A percentile compares a stretch with the other conserved stretches of the same genome.
These are phyloP conservation scores for Xiphorhynchus erythropygius DNA, from an alignment of 2,797 vertebrate species.

Conservation along the genomic window DNA sequence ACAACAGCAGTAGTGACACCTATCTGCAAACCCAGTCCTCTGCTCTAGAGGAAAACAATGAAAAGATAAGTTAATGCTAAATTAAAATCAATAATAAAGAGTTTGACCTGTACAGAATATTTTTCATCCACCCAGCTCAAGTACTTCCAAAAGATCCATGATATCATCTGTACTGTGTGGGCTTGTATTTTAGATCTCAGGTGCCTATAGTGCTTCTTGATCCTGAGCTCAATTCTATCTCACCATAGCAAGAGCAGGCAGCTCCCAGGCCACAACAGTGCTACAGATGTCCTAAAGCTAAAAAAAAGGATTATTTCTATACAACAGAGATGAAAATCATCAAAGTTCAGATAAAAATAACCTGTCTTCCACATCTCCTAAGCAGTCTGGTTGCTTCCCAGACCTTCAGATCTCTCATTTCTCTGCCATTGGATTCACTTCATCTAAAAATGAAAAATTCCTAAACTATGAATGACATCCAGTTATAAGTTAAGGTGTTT, in stretches of 20 bases:
- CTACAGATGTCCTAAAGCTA: neutral
- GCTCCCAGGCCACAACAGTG: neutral
- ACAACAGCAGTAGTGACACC: neutral
- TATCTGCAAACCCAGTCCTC: neutral
- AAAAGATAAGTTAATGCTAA: neutral
- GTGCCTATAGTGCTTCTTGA: neutral
- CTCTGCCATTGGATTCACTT: neutral
- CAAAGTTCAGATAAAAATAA: neutral
- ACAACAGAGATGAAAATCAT: neutral
- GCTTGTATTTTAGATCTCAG: neutral
- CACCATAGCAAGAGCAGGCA: neutral
- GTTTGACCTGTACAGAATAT: neutral
- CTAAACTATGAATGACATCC: neutral
- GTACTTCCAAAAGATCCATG: neutral
- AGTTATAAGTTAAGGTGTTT: neutral
- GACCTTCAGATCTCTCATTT: neutral
- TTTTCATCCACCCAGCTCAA: neutral
- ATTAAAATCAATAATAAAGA: neutral
- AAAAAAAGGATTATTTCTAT: neutral
- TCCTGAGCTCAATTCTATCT: neutral
- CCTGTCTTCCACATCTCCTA: neutral
- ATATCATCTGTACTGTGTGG: neutral
- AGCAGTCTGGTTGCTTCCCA: neutral
- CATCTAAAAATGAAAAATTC: neutral
- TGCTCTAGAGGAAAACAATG: neutral